Evolutionary conservation across 2,888 invertebrate genomes (phyloP).

Genomic region (Abrostola triplasia): DNA sequence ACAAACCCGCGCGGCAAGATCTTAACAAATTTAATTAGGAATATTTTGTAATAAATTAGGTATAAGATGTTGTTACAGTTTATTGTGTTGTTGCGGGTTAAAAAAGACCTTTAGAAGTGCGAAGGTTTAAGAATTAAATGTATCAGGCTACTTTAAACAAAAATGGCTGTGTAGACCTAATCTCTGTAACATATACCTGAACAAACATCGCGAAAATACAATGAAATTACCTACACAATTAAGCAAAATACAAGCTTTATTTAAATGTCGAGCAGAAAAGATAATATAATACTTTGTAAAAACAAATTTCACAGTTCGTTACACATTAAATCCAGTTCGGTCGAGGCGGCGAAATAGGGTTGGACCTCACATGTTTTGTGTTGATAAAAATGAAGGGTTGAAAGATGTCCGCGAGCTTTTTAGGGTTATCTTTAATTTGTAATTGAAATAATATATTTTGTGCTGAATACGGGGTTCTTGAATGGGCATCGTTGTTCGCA

Average conservation of each 20-base stretch:
- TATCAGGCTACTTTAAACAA: no score
- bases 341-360: constrained; percentile 14
- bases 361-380: constrained; percentile 28
- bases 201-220: not conserved
- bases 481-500: constrained; percentile 12
- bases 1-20: no score
- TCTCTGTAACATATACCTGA: no score
- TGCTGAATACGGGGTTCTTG: not conserved
- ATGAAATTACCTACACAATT: not conserved
- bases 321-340: constrained; percentile 23
- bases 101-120: no score
- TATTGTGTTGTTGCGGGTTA: no score
- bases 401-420: constrained; percentile 27
- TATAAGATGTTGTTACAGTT: no score
- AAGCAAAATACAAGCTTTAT: not conserved
- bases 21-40: no score
- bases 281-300: constrained; percentile 23
- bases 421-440: constrained; percentile 33
- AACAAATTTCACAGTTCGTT: constrained; percentile 44
- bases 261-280: constrained; percentile 17
- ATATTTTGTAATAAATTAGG: no score
- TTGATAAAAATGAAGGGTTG: constrained; percentile 47
- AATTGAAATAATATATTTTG: constrained; percentile 24
- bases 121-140: no score
- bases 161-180: no score